These are phyloP conservation scores for Calliphora vicina DNA, from an alignment of 1,140 invertebrate species.

Conservation along the genomic window DNA sequence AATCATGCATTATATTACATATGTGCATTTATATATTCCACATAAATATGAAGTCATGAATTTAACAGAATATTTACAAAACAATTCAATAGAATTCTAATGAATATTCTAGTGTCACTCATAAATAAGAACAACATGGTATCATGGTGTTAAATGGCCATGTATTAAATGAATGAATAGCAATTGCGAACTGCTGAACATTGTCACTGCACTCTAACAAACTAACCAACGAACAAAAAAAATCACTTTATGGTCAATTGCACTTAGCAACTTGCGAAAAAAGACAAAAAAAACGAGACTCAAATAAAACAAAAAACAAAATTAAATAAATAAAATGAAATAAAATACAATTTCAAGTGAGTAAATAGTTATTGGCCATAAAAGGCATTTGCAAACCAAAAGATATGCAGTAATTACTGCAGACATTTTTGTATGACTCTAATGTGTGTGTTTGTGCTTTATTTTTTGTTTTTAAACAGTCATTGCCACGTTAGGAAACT, in stretches of 20 bases:
- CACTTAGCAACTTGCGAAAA: conserved; percentile 7
- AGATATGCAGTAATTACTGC: conserved; percentile 28
- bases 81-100: conserved; percentile 17
- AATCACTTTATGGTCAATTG: conserved; percentile 23
- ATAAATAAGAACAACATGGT: conserved; percentile 24
- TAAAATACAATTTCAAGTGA: background rate
- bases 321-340: background rate
- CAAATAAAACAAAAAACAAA: background rate
- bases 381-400: background rate
- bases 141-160: conserved; percentile 15
- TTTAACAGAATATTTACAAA: background rate
- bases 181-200: background rate
- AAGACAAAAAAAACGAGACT: background rate
- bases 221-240: background rate
- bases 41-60: background rate
- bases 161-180: background rate
- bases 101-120: conserved; percentile 29
- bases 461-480: background rate
- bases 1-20: background rate
- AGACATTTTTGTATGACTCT: background rate
- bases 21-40: background rate
- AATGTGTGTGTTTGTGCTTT: background rate
- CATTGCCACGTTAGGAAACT: conserved; percentile 12
- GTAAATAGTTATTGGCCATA: background rate
- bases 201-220: background rate